These are phyloP conservation scores for Branchipolynoe longqiensis DNA, from an alignment of 2,888 invertebrate genomes.

Conservation along the genomic window DNA sequence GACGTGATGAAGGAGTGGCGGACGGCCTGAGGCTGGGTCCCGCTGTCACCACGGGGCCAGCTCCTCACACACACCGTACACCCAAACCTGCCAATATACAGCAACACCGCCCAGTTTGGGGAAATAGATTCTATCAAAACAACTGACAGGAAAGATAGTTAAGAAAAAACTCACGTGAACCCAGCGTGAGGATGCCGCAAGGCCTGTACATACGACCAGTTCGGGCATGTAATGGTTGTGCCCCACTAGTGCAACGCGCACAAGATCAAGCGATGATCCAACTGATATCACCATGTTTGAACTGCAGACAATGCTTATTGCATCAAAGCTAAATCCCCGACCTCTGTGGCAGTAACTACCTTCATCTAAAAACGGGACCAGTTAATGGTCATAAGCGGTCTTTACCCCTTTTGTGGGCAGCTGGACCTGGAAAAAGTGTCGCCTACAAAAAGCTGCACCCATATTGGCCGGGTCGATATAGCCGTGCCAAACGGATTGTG, in stretches of 20 bases:
- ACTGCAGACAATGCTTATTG: background rate
- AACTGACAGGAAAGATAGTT: too few relatives aligned
- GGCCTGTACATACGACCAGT: too few relatives aligned
- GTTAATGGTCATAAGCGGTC: conserved; percentile 11
- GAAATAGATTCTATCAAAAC: too few relatives aligned
- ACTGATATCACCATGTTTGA: conserved; percentile 25
- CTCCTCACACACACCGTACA: too few relatives aligned
- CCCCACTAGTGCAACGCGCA: too few relatives aligned
- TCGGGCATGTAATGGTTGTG: too few relatives aligned
- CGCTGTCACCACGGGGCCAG: background rate
- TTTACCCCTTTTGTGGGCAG: background rate
- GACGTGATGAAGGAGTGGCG: background rate
- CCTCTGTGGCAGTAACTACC: background rate
- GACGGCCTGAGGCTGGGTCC: background rate
- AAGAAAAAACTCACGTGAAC: too few relatives aligned
- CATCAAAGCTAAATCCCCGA: conserved; percentile 24
- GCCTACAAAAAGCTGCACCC: background rate
- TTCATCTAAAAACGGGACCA: background rate
- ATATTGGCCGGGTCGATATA: background rate
- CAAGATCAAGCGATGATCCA: too few relatives aligned
- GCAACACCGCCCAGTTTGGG: too few relatives aligned
- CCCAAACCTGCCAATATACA: too few relatives aligned
- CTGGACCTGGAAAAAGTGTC: background rate
- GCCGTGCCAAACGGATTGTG: background rate
- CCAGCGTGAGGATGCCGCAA: too few relatives aligned